Conservation (phyloP, 2,888 invertebrate genomes). For the Chymomyza amoena region DNA sequence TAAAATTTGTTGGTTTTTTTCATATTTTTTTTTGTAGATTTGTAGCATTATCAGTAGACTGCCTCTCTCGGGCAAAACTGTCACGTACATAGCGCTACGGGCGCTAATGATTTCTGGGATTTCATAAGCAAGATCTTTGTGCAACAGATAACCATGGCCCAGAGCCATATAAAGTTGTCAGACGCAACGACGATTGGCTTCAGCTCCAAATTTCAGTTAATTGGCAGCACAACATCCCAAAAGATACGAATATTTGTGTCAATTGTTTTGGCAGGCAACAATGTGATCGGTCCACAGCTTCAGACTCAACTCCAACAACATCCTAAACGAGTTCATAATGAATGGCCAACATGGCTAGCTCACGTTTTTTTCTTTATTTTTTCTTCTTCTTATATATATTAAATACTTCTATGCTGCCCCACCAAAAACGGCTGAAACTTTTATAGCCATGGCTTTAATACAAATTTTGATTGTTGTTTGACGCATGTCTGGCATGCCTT, state of each 20-base stretch:
- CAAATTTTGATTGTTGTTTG: conserved; percentile 70
- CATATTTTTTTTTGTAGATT: not conserved
- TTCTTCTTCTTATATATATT: no score
- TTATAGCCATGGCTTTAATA: conserved; percentile 27
- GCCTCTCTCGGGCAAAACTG: conserved; percentile 8
- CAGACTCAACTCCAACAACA: not conserved
- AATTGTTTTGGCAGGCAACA: conserved; percentile 14
- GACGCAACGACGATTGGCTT: conserved; percentile 7
- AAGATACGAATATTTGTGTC: conserved; percentile 46
- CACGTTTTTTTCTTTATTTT: conserved; percentile 55
- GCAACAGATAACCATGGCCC: conserved; percentile 41
- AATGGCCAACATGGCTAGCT: conserved; percentile 65
- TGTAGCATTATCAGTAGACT: conserved; percentile 1
- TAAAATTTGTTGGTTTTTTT: conserved; percentile 1
- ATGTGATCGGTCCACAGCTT: not conserved
- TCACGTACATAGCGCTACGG: conserved; percentile 27
- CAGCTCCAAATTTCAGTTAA: conserved; percentile 50
- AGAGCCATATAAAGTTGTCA: conserved; percentile 45
- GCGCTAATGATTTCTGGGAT: conserved; percentile 71
- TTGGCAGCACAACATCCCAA: conserved; percentile 65
- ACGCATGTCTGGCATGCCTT: conserved; percentile 60
- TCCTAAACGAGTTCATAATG: conserved; percentile 67
- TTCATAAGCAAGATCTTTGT: conserved; percentile 58
- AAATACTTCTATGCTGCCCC: conserved; percentile 44
- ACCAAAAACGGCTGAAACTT: conserved; percentile 9